Base-by-base conservation (phyloP, 2,888 invertebrate species). In the Automeris io region DNA sequence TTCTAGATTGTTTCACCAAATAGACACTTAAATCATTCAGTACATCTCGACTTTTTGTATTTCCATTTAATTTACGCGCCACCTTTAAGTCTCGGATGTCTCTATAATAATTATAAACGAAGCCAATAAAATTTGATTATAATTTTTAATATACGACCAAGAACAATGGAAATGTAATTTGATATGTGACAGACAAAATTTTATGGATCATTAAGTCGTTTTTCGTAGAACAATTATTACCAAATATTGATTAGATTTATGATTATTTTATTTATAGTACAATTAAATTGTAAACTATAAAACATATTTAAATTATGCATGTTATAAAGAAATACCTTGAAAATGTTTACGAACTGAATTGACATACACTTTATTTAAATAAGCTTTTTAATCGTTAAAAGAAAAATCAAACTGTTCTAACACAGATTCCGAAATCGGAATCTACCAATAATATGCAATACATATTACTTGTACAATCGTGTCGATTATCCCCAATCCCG, bases 1-100 rank as follows among this genome's bases (percentile, higher is more conserved):
- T 49, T 54, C 54, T 62, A 57, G 57, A 62, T 71, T 69, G 64
- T 73, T 72, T 61, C 61, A 63, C 52, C 53, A 61, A 61, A 63
- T 59, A 68, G 60, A 65, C 56, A 58, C 55, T 62, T 65, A 66
- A 60, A 47, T 48, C 36, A 51, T 59, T 53, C 54, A 60, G 61
- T 63, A 60, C 62, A 61, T 54, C 41, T 46, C 49, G 45, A 43
- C 42, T 51, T 53, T n/a, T 58, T 54, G 40, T 49, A 47, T 43
- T 51, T 41, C 26, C 35, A 32, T 41, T 47, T 54, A 40, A 41
- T 46, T 49, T 47, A 31, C 37, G 18, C 11, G 18, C 23, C 32
- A 29, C 29, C 16, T 29, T 29, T 29, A 16, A n/a, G 3, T 29
- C 13, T 29, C 7, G 8, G 16, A 26, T 13, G 13, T 11, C n/a